A percentile compares a stretch with the other conserved stretches of the same genome.
These are phyloP conservation scores for Busseola fusca DNA, from an alignment of 2,888 invertebrate species.

Conservation along the genomic window DNA sequence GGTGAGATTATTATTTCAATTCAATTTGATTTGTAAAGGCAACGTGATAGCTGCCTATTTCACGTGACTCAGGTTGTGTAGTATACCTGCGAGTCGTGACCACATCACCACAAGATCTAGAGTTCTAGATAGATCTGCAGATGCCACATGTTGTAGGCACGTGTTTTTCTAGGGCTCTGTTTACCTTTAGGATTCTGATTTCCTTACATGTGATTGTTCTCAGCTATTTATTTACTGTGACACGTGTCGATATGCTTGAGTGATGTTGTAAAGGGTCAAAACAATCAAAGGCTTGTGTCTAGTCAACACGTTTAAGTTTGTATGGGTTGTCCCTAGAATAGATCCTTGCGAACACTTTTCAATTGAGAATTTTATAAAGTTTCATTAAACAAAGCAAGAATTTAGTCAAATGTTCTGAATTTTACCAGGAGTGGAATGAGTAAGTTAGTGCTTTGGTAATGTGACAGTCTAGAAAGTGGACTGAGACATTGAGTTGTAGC, in stretches of 20 bases:
- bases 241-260: not conserved
- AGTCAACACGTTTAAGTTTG: slow-evolving; percentile 50
- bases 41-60: slow-evolving; percentile 35
- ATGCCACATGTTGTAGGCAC: slow-evolving; percentile 21
- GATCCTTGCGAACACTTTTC: not conserved
- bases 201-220: not conserved
- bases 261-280: slow-evolving; percentile 28
- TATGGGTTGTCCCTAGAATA: slow-evolving; percentile 22
- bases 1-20: slow-evolving; percentile 48
- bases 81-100: slow-evolving; percentile 25
- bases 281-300: slow-evolving; percentile 43
- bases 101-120: slow-evolving; percentile 34
- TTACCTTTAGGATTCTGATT: slow-evolving; percentile 26
- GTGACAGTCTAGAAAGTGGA: slow-evolving; percentile 29
- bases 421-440: not conserved
- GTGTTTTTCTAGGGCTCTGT: slow-evolving; percentile 12
- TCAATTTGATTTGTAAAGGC: slow-evolving; percentile 42
- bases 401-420: not conserved
- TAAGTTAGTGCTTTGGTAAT: slow-evolving; percentile 25
- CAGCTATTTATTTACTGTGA: not conserved
- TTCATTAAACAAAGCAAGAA: not conserved
- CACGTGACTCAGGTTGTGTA: slow-evolving; percentile 28
- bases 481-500: slow-evolving; percentile 18
- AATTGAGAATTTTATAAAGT: slow-evolving; percentile 1
- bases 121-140: slow-evolving; percentile 8